Evolutionary conservation across 1,140 invertebrate genomes (phyloP).

Genomic region (Platyscapa corneri): DNA sequence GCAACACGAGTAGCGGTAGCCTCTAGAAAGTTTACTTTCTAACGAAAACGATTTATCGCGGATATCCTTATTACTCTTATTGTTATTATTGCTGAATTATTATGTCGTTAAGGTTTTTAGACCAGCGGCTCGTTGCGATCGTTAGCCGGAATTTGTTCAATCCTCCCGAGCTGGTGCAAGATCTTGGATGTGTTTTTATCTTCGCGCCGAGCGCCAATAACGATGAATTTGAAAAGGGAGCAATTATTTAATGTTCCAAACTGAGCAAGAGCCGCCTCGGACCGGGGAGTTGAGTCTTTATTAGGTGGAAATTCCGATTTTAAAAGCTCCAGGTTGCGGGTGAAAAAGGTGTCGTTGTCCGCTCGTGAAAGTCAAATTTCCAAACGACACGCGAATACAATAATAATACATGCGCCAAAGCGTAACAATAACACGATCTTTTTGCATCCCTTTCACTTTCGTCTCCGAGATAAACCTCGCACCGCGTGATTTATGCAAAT

Average conservation of each 20-base stretch:
- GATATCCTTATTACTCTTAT: slow-evolving; percentile 11
- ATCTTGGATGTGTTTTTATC: no score
- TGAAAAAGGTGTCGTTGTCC: neutral
- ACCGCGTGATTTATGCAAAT: slow-evolving; percentile 30
- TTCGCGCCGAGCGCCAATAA: no score
- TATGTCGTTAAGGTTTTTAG: no score
- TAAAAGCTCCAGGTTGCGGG: neutral
- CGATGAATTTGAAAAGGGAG: no score
- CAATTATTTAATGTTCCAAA: no score
- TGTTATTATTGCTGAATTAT: neutral
- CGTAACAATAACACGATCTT: slow-evolving; percentile 2
- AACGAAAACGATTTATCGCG: slow-evolving; percentile 38
- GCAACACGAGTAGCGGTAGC: neutral
- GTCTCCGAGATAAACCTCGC: slow-evolving; percentile 9
- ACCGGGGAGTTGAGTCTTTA: neutral
- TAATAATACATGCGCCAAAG: neutral
- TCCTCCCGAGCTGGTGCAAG: no score
- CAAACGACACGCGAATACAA: neutral
- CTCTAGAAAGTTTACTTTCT: slow-evolving; percentile 20
- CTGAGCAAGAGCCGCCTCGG: no score
- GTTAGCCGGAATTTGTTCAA: no score
- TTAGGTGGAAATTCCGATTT: neutral
- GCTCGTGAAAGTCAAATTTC: neutral
- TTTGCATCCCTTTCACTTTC: slow-evolving; percentile 44
- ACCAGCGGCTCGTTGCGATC: no score